Conservation (phyloP, 1,140 invertebrate species). For the Probaryconus sp. region DNA sequence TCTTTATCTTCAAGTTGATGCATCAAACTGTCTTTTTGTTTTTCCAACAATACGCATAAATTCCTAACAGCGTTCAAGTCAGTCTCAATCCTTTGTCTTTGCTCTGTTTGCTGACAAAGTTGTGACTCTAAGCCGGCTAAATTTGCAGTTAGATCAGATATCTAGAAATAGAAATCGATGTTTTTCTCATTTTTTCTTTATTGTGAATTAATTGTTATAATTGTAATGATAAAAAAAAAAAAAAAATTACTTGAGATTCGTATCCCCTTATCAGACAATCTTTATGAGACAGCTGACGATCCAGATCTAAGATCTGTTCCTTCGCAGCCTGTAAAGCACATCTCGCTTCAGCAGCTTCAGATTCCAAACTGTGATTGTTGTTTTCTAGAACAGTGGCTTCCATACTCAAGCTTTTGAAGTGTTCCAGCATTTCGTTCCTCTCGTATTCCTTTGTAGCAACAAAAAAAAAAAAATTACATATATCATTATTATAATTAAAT, state of each 20-base stretch:
- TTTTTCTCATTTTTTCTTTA: neutral
- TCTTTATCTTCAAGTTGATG: slow-evolving; percentile 73
- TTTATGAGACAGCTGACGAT: slow-evolving; percentile 77
- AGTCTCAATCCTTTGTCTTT: slow-evolving; percentile 70
- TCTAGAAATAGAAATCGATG: slow-evolving; percentile 68
- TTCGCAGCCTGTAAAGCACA: slow-evolving; percentile 78
- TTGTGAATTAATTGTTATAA: neutral
- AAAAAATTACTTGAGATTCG: slow-evolving; percentile 77
- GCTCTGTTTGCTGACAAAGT: slow-evolving; percentile 72
- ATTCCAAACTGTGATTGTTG: slow-evolving; percentile 85
- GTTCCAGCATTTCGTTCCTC: slow-evolving; percentile 84
- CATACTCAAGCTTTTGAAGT: slow-evolving; percentile 83
- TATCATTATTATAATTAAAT: neutral
- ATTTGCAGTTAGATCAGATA: slow-evolving; percentile 78
- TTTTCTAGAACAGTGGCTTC: slow-evolving; percentile 85
- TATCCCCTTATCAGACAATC: slow-evolving; percentile 79
- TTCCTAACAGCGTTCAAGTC: slow-evolving; percentile 78
- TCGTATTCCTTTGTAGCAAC: slow-evolving; percentile 81
- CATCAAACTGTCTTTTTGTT: slow-evolving; percentile 77
- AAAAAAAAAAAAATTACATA: slow-evolving; percentile 2
- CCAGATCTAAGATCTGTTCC: slow-evolving; percentile 78
- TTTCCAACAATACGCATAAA: slow-evolving; percentile 79
- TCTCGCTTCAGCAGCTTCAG: slow-evolving; percentile 82
- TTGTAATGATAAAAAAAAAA: neutral
- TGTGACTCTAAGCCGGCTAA: slow-evolving; percentile 79